phyloP scores from a whole-genome alignment of 2,113 vertebrate species.

The Nibea albiflora region DNA sequence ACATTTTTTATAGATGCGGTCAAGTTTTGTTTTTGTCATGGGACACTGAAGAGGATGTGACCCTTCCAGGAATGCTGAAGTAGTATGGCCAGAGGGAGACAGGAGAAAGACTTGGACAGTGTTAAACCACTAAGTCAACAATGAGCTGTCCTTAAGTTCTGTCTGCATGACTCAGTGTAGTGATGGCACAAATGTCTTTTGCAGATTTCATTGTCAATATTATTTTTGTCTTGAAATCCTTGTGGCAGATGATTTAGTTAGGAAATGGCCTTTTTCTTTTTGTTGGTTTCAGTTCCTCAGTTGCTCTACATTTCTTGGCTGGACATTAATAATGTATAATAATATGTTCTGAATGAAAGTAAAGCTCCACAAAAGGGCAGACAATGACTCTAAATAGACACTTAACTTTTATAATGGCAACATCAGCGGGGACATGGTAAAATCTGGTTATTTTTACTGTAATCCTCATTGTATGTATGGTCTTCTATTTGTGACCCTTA shows the following conservation, averaged over 20 bases:
- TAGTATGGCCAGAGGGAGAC: conserved; percentile 58
- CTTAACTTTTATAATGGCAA: neutral
- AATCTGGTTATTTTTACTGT: neutral
- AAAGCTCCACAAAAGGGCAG: neutral
- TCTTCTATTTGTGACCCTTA: conserved; percentile 49
- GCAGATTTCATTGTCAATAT: conserved; percentile 45
- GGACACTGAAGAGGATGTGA: conserved; percentile 77
- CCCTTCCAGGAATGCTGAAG: conserved; percentile 76
- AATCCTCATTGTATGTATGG: neutral
- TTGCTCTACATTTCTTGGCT: conserved; percentile 24
- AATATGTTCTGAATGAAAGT: neutral
- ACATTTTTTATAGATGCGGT: conserved; percentile 80
- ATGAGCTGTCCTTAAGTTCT: conserved; percentile 28
- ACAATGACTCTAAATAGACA: neutral
- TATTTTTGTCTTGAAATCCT: conserved; percentile 38
- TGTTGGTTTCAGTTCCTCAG: conserved; percentile 24
- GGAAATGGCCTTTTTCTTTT: conserved; percentile 4
- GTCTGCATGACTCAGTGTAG: conserved; percentile 32
- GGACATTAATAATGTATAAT: neutral
- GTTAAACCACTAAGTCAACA: conserved; percentile 66
- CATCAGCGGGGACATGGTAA: neutral
- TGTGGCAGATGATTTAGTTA: conserved; percentile 43
- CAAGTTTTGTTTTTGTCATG: conserved; percentile 77
- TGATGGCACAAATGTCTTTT: conserved; percentile 57
- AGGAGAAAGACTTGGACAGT: conserved; percentile 64